phyloP scores from a whole-genome alignment of 2,113 vertebrate genomes.

The Panurus biarmicus region DNA sequence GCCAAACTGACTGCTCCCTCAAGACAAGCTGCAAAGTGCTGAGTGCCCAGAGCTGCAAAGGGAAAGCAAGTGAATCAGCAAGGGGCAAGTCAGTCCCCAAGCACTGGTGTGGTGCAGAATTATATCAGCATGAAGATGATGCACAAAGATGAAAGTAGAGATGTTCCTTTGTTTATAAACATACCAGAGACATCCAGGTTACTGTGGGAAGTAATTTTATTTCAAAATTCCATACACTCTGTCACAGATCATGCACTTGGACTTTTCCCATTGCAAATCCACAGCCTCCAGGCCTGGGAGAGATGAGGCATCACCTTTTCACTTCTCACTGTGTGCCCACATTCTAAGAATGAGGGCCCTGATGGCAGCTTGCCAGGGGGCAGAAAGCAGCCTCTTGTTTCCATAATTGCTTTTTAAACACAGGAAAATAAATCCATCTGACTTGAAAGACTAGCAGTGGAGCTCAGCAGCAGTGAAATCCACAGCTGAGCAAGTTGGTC shows the following conservation, averaged over 20 bases:
- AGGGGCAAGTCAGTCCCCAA: background rate
- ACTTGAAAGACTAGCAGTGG: background rate
- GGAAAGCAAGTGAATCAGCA: background rate
- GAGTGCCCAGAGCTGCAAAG: background rate
- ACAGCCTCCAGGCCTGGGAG: background rate
- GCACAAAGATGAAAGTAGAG: background rate
- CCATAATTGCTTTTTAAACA: slow-evolving; percentile 2
- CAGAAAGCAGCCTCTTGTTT: background rate
- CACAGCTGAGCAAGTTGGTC: slow-evolving; percentile 15
- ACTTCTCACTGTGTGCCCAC: background rate
- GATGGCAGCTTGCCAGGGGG: background rate
- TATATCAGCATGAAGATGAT: background rate
- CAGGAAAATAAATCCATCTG: background rate
- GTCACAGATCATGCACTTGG: slow-evolving; percentile 54
- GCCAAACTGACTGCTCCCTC: background rate
- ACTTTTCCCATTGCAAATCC: slow-evolving; percentile 7
- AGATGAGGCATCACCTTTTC: background rate
- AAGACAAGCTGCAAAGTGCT: background rate
- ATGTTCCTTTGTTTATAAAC: background rate
- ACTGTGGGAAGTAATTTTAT: slow-evolving; percentile 59
- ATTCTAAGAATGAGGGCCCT: background rate
- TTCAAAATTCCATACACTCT: slow-evolving; percentile 30
- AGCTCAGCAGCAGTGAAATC: background rate
- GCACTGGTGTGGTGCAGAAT: background rate
- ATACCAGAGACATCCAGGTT: background rate